These are phyloP conservation scores for Thera britannica DNA, from an alignment of 2,888 invertebrate genomes.

Conservation along the genomic window DNA sequence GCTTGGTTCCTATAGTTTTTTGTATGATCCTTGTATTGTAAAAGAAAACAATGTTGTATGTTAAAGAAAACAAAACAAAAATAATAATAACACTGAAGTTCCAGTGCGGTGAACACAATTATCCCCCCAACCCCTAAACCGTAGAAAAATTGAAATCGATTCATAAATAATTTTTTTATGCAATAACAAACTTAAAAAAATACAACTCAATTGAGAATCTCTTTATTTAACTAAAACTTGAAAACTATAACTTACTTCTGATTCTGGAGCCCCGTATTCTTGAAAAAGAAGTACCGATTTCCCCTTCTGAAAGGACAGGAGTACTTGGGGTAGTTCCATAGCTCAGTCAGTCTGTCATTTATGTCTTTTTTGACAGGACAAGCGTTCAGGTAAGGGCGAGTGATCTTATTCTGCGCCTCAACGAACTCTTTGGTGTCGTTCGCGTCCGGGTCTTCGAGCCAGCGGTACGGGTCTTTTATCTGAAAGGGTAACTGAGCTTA, in stretches of 20 bases:
- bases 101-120: no score
- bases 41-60: no score
- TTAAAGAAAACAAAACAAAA: no score
- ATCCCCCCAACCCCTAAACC: no score
- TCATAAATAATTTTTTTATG: no score
- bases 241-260: constrained; percentile 88
- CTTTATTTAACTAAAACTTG: no score
- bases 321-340: constrained; percentile 99
- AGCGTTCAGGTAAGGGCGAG: constrained; percentile 92
- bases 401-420: constrained; percentile 94
- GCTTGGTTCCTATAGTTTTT: no score
- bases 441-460: constrained; percentile 98
- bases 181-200: no score
- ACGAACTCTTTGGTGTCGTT: constrained; percentile 96
- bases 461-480: constrained; percentile 96
- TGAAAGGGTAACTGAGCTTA: constrained; percentile 56
- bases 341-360: constrained; percentile 91
- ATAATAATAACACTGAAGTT: no score
- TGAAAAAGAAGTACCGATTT: constrained; percentile 94
- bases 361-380: constrained; percentile 90
- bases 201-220: no score
- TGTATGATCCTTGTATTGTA: no score
- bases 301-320: constrained; percentile 94
- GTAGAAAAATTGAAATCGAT: no score
- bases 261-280: constrained; percentile 98